Percentiles rank a stretch among this genome's conserved stretches.
Evolutionary conservation across 2,888 invertebrate genomes (phyloP).

Genomic region (Apamea epomidion): DNA sequence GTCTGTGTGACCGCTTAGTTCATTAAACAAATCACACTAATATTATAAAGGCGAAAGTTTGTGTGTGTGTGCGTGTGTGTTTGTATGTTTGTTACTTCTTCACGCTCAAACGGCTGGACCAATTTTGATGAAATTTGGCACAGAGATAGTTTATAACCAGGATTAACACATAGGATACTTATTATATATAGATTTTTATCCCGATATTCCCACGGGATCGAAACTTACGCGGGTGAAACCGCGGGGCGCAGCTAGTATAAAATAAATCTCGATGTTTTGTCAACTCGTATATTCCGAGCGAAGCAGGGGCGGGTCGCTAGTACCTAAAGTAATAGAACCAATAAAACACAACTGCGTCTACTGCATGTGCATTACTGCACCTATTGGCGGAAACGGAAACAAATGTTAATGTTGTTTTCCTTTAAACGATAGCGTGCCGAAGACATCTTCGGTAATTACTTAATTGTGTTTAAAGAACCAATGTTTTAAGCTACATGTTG

Average conservation of each 20-base stretch:
- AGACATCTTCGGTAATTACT: background rate
- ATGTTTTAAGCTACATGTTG: background rate
- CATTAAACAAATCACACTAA: background rate
- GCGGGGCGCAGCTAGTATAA: too few species aligned
- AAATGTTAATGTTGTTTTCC: conserved; percentile 1
- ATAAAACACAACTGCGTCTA: background rate
- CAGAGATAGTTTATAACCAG: too few species aligned
- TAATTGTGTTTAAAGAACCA: background rate
- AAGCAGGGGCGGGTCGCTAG: background rate
- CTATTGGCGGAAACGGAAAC: conserved; percentile 27
- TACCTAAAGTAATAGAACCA: background rate
- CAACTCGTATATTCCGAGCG: background rate
- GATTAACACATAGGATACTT: too few species aligned
- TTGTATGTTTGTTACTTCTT: too few species aligned
- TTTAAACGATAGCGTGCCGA: conserved; percentile 23
- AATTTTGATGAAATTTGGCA: too few species aligned
- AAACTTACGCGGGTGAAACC: too few species aligned
- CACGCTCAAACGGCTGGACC: too few species aligned
- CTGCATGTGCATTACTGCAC: background rate
- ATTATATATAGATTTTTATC: too few species aligned
- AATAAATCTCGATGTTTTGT: background rate
- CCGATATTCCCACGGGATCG: too few species aligned
- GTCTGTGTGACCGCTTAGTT: background rate
- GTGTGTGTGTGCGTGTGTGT: too few species aligned
- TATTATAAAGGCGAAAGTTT: too few species aligned